phyloP scores from a whole-genome alignment of 2,888 invertebrate species.

The Rutpela maculata region DNA sequence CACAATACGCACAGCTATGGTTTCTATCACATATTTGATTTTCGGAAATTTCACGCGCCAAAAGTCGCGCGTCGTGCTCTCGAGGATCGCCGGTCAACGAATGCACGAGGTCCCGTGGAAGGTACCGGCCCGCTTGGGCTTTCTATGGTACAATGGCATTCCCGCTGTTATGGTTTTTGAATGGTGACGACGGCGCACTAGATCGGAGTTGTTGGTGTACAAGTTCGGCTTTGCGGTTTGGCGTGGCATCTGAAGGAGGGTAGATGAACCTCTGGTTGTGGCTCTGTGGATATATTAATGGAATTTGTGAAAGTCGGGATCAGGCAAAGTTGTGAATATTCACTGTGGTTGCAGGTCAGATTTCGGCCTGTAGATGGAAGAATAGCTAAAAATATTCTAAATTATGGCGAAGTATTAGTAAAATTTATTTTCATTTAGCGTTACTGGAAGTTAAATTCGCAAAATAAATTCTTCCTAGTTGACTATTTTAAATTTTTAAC shows the following conservation, averaged over 20 bases:
- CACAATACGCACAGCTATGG: constrained; percentile 40
- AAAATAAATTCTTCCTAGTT: too few relatives aligned
- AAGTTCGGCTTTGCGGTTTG: background rate
- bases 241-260: background rate
- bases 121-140: constrained; percentile 9
- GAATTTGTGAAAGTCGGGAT: too few relatives aligned
- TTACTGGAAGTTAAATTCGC: too few relatives aligned
- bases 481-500: too few relatives aligned
- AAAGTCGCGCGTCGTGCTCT: constrained; percentile 30
- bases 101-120: constrained; percentile 29
- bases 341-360: too few relatives aligned
- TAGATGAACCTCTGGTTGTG: background rate
- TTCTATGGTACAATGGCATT: constrained; percentile 31
- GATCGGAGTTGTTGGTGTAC: background rate
- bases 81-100: constrained; percentile 24
- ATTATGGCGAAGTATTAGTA: too few relatives aligned
- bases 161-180: constrained; percentile 40
- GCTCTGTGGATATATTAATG: too few relatives aligned
- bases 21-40: constrained; percentile 48
- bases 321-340: too few relatives aligned
- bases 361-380: too few relatives aligned
- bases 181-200: constrained; percentile 12
- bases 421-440: too few relatives aligned
- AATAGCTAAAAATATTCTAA: too few relatives aligned
- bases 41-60: constrained; percentile 44